Evolutionary conservation across 2,797 vertebrate genomes (phyloP).

Genomic region (Sus cebifrons): DNA sequence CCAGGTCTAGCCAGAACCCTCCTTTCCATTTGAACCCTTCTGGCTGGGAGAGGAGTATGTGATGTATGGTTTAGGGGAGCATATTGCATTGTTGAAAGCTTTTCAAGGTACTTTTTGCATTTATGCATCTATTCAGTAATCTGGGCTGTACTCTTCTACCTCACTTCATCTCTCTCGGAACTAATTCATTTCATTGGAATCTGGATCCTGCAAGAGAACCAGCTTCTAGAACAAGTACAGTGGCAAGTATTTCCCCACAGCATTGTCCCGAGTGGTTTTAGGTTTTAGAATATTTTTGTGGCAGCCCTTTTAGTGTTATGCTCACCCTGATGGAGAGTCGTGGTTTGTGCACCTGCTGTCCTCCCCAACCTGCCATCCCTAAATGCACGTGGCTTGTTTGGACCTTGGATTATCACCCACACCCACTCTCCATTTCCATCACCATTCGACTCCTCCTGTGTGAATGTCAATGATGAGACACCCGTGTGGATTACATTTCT

Average conservation of each 20-base stretch:
- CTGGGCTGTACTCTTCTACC: not conserved
- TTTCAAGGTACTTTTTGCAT: conserved; percentile 51
- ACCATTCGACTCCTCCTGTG: not conserved
- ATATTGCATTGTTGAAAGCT: conserved; percentile 10
- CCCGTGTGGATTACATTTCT: conserved; percentile 63
- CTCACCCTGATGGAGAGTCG: not conserved
- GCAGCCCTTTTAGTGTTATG: conserved; percentile 2
- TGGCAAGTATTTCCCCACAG: conserved; percentile 12
- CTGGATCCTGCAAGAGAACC: conserved; percentile 34
- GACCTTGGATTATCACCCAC: conserved; percentile 26
- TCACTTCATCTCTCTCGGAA: not conserved
- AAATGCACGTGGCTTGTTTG: not conserved
- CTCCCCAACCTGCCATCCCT: not conserved
- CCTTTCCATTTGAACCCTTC: not conserved
- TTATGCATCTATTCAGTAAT: conserved; percentile 21
- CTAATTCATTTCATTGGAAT: conserved; percentile 59
- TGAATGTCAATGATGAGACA: conserved; percentile 65
- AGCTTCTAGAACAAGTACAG: conserved; percentile 19
- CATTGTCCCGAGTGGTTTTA: conserved; percentile 10
- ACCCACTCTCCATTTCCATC: not conserved
- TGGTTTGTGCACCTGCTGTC: conserved; percentile 41
- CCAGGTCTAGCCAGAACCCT: not conserved
- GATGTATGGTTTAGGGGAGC: not conserved
- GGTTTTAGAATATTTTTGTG: conserved; percentile 36
- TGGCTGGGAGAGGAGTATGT: not conserved